Base-by-base conservation (phyloP, 2,113 vertebrate genomes). In the Strix uralensis region DNA sequence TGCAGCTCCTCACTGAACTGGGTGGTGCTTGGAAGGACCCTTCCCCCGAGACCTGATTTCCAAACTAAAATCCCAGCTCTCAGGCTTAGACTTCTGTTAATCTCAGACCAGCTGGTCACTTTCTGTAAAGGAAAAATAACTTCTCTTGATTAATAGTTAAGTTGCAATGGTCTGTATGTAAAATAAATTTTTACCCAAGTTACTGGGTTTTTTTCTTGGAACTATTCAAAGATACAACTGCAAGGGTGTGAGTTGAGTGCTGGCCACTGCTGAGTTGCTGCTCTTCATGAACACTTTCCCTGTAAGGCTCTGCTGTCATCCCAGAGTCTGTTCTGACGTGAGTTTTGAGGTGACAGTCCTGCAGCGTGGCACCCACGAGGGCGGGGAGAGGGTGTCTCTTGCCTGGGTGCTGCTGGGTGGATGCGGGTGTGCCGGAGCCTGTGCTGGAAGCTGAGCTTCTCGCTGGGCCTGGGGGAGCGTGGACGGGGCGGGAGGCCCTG, bases 161-260 rank as follows among this genome's bases (percentile, higher is more conserved):
- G 97, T 94, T 96, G 97, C 96, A 81, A 94, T 97, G 92, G 89
- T 98, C 98, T 96, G 95, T 98, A 97, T 97, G 94, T 98, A 98
- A 97, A 98, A 98, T 98, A 98, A 98, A 98, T 97, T 98, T 98
- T 98, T 98, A 98, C 96, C 97, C 97, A 96, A 96, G 88, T 94
- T 75, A 38, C 57, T 0, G 15, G 12, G 11, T 13, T 93, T 42
- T 94, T 42, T 57, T 19, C 81, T 90, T 65, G 87, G 52, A 90
- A 10, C 94, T 91, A 46, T 73, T 97, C n/a, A 67, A 51, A 74
- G 52, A 52, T 69, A 7, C 21, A 72, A 2, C 26, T 62, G 30
- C 15, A 57, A 34, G 46, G 15, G 46, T 79, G 40, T 46, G 58
- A 77, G n/a, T 38, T 67, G 62, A 90, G 51, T 61, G 66, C 42